Evolutionary conservation across 2,888 invertebrate species (phyloP).

Genomic region (Lasioglossum vierecki): DNA sequence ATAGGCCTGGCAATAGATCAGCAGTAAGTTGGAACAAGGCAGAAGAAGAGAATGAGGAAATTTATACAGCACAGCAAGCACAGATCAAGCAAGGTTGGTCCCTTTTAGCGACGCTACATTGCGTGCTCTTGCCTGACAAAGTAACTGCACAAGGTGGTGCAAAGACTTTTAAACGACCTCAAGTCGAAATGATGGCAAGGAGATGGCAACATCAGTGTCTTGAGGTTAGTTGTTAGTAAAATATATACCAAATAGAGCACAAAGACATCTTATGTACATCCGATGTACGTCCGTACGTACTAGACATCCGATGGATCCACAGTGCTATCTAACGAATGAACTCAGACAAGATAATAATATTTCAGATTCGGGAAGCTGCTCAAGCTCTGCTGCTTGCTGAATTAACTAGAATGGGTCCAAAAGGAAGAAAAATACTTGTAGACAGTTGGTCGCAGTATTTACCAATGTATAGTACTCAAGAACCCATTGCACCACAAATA

Average conservation of each 20-base stretch:
- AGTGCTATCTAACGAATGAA: background rate
- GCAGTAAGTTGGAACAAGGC: constrained; percentile 89
- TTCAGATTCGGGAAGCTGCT: constrained; percentile 94
- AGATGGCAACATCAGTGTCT: constrained; percentile 99
- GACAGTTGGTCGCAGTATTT: constrained; percentile 98
- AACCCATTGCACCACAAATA: constrained; percentile 90
- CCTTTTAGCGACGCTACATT: constrained; percentile 96
- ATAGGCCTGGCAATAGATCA: constrained; percentile 87
- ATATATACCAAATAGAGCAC: background rate
- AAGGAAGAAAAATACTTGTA: constrained; percentile 95
- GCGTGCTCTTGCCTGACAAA: constrained; percentile 97
- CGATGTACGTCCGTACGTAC: background rate
- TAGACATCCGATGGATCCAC: background rate
- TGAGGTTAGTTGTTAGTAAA: constrained; percentile 87
- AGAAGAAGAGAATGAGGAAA: constrained; percentile 93
- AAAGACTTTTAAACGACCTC: constrained; percentile 95
- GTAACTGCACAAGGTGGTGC: constrained; percentile 89
- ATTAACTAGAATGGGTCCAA: constrained; percentile 93
- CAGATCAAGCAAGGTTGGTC: constrained; percentile 99
- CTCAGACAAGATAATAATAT: background rate
- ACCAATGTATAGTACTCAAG: constrained; percentile 93
- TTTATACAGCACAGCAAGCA: constrained; percentile 93
- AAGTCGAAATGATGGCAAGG: constrained; percentile 98
- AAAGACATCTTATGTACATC: background rate
- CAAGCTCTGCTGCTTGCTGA: constrained; percentile 98